Conservation (phyloP, 2,797 vertebrate species). For the Geotrypetes seraphini region DNA sequence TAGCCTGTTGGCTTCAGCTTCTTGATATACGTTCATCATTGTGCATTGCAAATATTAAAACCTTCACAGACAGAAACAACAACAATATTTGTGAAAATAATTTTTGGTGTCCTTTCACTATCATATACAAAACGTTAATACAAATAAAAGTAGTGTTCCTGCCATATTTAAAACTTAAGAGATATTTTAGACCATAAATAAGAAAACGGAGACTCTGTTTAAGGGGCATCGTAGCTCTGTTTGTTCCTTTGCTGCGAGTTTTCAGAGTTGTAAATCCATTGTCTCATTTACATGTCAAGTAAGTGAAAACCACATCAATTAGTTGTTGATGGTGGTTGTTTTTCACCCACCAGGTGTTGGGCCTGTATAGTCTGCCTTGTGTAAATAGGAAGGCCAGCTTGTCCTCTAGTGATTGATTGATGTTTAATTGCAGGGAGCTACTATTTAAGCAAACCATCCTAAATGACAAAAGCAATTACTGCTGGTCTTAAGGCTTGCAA, state of each 20-base stretch:
- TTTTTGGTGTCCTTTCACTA: too few species aligned
- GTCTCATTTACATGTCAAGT: background rate
- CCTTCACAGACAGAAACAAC: too few species aligned
- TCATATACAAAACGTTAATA: too few species aligned
- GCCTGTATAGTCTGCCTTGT: constrained; percentile 6
- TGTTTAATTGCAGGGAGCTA: constrained; percentile 30
- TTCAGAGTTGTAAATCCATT: constrained; percentile 4
- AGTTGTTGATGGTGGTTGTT: background rate
- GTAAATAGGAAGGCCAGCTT: constrained; percentile 23
- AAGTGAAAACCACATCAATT: constrained; percentile 8
- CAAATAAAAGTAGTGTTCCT: too few species aligned
- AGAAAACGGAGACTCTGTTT: background rate
- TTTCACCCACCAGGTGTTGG: constrained; percentile 13
- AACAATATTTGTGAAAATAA: too few species aligned
- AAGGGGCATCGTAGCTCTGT: constrained; percentile 1
- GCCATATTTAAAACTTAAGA: too few species aligned
- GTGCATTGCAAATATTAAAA: too few species aligned
- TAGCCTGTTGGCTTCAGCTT: too few species aligned
- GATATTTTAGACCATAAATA: too few species aligned
- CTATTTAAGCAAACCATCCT: constrained; percentile 14
- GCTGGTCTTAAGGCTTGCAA: too few species aligned
- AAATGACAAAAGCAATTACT: too few species aligned
- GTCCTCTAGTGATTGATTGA: constrained; percentile 25
- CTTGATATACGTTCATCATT: too few species aligned
- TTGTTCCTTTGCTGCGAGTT: constrained; percentile 1